Conservation (phyloP, 2,113 vertebrate species). For the Eurystomus gularis region DNA sequence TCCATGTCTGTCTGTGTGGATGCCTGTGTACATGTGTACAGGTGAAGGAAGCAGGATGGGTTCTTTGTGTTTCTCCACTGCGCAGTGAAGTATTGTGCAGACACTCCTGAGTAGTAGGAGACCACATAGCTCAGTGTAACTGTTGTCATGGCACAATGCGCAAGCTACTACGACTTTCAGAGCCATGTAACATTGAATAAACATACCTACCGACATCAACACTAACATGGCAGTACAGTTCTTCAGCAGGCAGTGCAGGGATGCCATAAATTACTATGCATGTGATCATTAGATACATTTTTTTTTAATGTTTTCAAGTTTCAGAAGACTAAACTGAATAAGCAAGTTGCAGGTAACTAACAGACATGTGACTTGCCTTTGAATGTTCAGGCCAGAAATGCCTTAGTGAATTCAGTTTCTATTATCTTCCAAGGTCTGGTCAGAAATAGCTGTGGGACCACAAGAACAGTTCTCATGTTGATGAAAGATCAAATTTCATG, state of each 20-base stretch:
- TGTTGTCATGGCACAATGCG: background rate
- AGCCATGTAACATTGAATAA: background rate
- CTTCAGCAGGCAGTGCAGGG: background rate
- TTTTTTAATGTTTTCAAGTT: background rate
- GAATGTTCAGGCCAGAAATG: background rate
- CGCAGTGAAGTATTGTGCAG: background rate
- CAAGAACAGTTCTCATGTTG: background rate
- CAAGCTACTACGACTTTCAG: background rate
- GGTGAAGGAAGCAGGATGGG: background rate
- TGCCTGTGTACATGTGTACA: rapidly evolving
- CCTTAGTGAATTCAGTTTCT: background rate
- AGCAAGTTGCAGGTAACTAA: background rate
- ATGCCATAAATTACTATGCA: background rate
- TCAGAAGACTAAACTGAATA: background rate
- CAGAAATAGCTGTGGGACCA: background rate
- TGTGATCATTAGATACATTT: background rate
- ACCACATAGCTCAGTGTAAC: rapidly evolving
- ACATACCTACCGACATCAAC: background rate
- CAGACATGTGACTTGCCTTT: background rate
- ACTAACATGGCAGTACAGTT: background rate
- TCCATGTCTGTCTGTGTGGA: rapidly evolving
- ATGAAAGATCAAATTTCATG: background rate
- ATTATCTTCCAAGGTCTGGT: background rate
- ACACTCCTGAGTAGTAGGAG: background rate
- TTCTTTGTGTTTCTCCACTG: background rate